Evolutionary conservation across 2,797 vertebrate species (phyloP).

Genomic region (Hipposideros larvatus): DNA sequence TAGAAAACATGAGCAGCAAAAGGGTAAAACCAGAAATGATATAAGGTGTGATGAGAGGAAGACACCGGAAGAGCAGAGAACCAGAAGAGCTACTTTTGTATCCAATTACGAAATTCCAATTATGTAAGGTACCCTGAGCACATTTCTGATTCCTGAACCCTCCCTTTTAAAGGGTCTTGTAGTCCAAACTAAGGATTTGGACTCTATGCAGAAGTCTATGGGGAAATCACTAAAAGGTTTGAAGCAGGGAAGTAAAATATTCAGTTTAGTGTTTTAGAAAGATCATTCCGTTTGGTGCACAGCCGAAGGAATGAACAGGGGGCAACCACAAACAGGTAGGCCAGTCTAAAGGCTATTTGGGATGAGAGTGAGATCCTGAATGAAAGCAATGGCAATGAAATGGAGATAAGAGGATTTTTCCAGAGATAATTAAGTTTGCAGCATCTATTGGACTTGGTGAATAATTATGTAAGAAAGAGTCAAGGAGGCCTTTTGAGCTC

Average conservation of each 20-base stretch:
- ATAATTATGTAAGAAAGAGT: neutral
- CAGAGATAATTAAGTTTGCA: constrained; percentile 21
- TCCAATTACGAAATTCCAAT: constrained; percentile 13
- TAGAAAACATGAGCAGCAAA: neutral
- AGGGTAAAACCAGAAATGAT: neutral
- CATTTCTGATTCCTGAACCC: constrained; percentile 48
- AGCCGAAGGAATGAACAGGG: neutral
- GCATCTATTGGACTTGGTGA: neutral
- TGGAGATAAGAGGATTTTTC: neutral
- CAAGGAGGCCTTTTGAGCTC: too few species aligned
- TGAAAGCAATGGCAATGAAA: neutral
- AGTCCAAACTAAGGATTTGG: neutral
- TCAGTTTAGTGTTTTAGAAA: constrained; percentile 38
- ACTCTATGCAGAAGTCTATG: neutral
- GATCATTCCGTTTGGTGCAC: neutral
- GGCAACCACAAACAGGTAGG: neutral
- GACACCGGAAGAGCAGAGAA: neutral
- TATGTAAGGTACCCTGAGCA: neutral
- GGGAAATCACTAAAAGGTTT: constrained; percentile 20
- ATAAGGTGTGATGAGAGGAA: neutral
- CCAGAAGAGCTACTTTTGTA: neutral
- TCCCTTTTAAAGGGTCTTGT: neutral
- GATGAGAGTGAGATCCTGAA: neutral
- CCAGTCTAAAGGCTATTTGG: neutral
- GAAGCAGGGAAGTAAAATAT: constrained; percentile 6